Percentiles rank a stretch among this genome's conserved stretches.
phyloP scores from a whole-genome alignment of 2,888 invertebrate species.

The Criorhina ranunculi region DNA sequence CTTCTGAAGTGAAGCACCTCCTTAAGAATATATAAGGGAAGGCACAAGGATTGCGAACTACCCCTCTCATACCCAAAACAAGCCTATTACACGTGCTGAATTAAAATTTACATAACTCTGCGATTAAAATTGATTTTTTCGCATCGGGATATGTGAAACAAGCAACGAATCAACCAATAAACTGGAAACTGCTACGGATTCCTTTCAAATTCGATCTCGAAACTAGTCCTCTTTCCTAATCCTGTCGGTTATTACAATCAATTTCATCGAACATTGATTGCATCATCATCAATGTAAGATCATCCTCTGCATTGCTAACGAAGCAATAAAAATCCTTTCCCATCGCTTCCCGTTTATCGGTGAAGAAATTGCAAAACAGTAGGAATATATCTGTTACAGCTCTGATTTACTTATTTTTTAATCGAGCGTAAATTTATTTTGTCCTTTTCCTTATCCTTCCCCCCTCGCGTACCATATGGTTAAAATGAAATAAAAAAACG shows the following conservation, averaged over 20 bases:
- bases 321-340: constrained; percentile 30
- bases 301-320: constrained; percentile 40
- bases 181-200: not conserved
- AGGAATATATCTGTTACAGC: constrained; percentile 34
- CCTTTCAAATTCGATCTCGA: not conserved
- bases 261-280: constrained; percentile 75
- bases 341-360: constrained; percentile 5
- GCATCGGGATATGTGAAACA: not conserved
- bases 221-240: no score
- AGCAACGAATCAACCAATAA: constrained; percentile 6
- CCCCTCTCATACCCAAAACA: no score
- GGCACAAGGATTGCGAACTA: no score
- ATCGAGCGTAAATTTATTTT: constrained; percentile 73
- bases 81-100: no score
- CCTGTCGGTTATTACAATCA: constrained; percentile 60
- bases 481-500: constrained; percentile 13
- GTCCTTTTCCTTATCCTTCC: constrained; percentile 39
- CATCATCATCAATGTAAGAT: constrained; percentile 68
- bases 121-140: no score
- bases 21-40: no score
- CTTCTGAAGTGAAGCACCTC: no score
- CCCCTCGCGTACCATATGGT: constrained; percentile 32
- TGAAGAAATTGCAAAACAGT: constrained; percentile 49
- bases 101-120: no score
- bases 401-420: constrained; percentile 75